Base-by-base conservation (phyloP, 2,113 vertebrate species). In the Grallaria varia region DNA sequence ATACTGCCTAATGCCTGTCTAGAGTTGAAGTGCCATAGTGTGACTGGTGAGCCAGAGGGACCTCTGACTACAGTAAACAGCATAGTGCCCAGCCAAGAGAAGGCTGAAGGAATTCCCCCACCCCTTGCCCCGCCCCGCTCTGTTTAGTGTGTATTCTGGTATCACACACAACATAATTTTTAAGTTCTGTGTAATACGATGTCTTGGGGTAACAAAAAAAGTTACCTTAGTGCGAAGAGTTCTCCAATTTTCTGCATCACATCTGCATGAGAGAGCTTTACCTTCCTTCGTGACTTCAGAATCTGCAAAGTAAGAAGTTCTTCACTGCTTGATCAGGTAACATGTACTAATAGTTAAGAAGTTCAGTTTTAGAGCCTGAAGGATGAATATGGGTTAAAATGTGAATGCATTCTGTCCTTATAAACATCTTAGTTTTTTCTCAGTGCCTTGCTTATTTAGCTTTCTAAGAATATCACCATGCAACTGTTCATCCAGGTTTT, bases 181-280 rank as follows among this genome's bases (percentile, higher is more conserved):
- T 50, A 62, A 75, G 21, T 84, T 90, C 63, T 17, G 2, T 83
- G 39, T 55, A 72, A 77, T 64, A 42, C 22, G 69, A 4, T 24
- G 19, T 74, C 27, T 67, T 71, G 39, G 21, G 21, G 35, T 75
- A 92, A 81, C 55, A 8, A 64, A 55, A 74, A 33, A 78, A 40
- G 39, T 97, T 98, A 99, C 99, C 99, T 99, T 85, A 99, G 95
- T 8, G 98, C 97, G 47, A 99, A 99, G 58, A 99, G 98, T 95
- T 99, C 99, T 88, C 99, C 99, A 40, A 99, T 99, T 98, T 99
- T 99, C 98, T 99, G 99, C 99, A 99, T 99, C 18, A 99, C 99
- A 92, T 99, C 99, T 94, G 98, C 98, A 55, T 99, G 99, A 72
- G 99, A 99, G n/a, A 99, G 95, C 96, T 99, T 99, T 17, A 99